Evolutionary conservation across 2,888 invertebrate genomes (phyloP).

Genomic region (Leucozona laternaria): DNA sequence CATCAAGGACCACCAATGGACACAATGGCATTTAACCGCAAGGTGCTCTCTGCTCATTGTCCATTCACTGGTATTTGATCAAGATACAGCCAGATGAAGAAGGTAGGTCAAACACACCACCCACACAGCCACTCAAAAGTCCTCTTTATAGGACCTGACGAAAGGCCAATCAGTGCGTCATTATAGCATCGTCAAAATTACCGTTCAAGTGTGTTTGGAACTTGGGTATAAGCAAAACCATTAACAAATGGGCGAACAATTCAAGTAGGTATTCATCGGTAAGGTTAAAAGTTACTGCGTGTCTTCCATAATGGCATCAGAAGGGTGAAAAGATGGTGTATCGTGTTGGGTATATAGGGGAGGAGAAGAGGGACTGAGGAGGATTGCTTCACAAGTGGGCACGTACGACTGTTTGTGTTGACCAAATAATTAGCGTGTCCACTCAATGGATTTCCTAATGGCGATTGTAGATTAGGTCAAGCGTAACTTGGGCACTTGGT

Average conservation of each 20-base stretch:
- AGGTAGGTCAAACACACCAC: not conserved
- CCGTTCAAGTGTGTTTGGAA: not conserved
- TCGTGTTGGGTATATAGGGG: not conserved
- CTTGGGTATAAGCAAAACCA: not conserved
- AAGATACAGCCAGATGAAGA: conserved; percentile 20
- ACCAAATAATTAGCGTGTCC: conserved; percentile 50
- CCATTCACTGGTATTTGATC: conserved; percentile 51
- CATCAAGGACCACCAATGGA: conserved; percentile 7
- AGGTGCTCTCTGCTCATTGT: conserved; percentile 31
- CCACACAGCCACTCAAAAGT: not conserved
- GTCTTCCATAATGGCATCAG: not conserved
- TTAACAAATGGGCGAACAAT: conserved; percentile 34
- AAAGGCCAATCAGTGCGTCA: conserved; percentile 23
- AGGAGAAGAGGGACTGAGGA: not conserved
- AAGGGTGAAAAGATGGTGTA: not conserved
- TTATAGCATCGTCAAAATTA: conserved; percentile 6
- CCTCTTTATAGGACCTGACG: not conserved
- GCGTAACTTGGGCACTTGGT: not conserved
- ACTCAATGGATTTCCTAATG: conserved; percentile 49
- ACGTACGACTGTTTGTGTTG: conserved; percentile 37
- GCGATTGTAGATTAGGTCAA: conserved; percentile 41
- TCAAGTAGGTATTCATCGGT: not conserved
- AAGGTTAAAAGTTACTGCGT: not conserved
- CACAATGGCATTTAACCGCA: conserved; percentile 34
- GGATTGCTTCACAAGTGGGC: conserved; percentile 1